These are phyloP conservation scores for Cacoxenus indagator DNA, from an alignment of 2,888 invertebrate genomes.

Conservation along the genomic window DNA sequence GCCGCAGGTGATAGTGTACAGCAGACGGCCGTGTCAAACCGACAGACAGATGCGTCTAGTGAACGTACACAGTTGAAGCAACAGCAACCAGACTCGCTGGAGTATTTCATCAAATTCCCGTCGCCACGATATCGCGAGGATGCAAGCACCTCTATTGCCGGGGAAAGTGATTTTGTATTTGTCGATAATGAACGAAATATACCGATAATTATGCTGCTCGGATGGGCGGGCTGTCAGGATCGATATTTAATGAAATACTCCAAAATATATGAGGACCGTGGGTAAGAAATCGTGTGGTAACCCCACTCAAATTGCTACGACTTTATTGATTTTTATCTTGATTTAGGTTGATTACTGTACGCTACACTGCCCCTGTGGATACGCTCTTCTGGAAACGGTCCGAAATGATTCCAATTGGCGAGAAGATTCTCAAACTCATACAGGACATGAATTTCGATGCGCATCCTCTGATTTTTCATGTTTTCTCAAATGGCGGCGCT, in stretches of 20 bases:
- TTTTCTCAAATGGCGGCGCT: constrained; percentile 83
- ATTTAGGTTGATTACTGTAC: constrained; percentile 78
- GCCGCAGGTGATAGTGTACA: no score
- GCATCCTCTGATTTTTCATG: constrained; percentile 81
- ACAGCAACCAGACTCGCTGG: constrained; percentile 72
- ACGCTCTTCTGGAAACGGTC: constrained; percentile 77
- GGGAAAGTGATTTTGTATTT: constrained; percentile 73
- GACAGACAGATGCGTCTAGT: background rate
- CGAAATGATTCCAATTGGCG: constrained; percentile 76
- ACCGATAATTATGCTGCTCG: constrained; percentile 80
- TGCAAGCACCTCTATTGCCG: constrained; percentile 42
- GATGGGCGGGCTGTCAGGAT: constrained; percentile 86
- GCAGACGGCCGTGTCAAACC: background rate
- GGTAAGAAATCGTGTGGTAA: constrained; percentile 73
- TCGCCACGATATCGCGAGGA: constrained; percentile 72
- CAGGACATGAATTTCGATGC: constrained; percentile 78
- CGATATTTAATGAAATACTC: constrained; percentile 84
- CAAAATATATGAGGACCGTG: constrained; percentile 81
- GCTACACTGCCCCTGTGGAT: constrained; percentile 80
- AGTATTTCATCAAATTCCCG: constrained; percentile 77
- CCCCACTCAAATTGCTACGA: background rate
- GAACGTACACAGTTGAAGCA: no score
- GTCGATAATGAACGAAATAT: constrained; percentile 75
- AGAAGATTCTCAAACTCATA: constrained; percentile 77
- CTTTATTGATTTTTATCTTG: background rate